These are phyloP conservation scores for Hanleya hanleyi DNA, from an alignment of 2,888 invertebrate genomes.

Conservation along the genomic window DNA sequence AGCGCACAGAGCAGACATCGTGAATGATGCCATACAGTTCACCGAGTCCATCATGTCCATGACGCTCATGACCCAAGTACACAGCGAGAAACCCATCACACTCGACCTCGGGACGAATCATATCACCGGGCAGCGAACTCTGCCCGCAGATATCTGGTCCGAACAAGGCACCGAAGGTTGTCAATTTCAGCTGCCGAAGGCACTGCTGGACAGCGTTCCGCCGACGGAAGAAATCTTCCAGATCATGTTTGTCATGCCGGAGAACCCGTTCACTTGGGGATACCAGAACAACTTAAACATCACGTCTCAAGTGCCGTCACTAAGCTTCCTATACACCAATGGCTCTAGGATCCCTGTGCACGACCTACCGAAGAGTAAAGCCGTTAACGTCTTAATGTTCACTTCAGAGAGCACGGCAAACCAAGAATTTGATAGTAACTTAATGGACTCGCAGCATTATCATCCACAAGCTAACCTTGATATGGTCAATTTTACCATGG, in stretches of 20 bases:
- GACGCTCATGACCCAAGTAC: slow-evolving; percentile 40
- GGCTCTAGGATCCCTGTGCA: slow-evolving; percentile 44
- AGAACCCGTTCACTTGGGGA: slow-evolving; percentile 50
- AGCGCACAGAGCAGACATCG: slow-evolving; percentile 35
- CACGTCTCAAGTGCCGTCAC: slow-evolving; percentile 41
- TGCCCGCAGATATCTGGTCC: slow-evolving; percentile 18
- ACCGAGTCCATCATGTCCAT: slow-evolving; percentile 42
- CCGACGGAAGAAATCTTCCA: slow-evolving; percentile 41
- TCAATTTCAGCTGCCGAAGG: slow-evolving; percentile 22
- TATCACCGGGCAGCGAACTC: slow-evolving; percentile 29
- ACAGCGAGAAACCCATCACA: slow-evolving; percentile 38
- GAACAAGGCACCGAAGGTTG: slow-evolving; percentile 17
- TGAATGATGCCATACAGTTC: slow-evolving; percentile 34
- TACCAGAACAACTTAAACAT: slow-evolving; percentile 20
- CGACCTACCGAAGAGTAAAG: slow-evolving; percentile 30
- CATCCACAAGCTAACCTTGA: slow-evolving; percentile 35
- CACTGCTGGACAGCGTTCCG: slow-evolving; percentile 19
- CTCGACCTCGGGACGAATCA: slow-evolving; percentile 30
- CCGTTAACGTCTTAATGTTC: slow-evolving; percentile 42
- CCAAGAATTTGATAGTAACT: slow-evolving; percentile 11
- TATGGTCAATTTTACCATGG: slow-evolving; percentile 29
- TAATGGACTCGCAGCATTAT: slow-evolving; percentile 41
- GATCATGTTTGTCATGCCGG: slow-evolving; percentile 34
- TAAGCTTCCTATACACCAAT: slow-evolving; percentile 44
- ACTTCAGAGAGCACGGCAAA: background rate